A percentile compares a stretch with the other conserved stretches of the same genome.
phyloP scores from a whole-genome alignment of 2,797 vertebrate genomes.

The Zonotrichia albicollis region DNA sequence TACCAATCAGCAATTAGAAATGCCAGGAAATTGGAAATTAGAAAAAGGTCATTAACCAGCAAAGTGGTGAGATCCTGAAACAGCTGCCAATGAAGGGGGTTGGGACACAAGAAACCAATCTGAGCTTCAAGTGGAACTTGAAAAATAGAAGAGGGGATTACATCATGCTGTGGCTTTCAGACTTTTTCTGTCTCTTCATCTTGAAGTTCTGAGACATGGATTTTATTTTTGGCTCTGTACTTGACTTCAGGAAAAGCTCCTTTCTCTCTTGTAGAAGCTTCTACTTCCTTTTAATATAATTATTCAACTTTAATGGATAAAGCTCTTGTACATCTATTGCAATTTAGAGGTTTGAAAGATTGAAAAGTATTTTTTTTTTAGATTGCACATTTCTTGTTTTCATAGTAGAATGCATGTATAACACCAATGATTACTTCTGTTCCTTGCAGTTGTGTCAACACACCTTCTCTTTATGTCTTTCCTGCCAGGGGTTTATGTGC shows the following conservation, averaged over 20 bases:
- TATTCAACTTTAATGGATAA: background rate
- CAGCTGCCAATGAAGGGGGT: background rate
- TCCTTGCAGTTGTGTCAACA: background rate
- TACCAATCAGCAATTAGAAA: slow-evolving; percentile 25
- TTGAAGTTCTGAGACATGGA: background rate
- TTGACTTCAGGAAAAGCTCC: background rate
- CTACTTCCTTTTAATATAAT: background rate
- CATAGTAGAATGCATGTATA: background rate
- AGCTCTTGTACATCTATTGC: background rate
- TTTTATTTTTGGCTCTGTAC: background rate
- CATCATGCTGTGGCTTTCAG: background rate
- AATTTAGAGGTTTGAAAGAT: background rate
- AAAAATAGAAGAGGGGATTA: background rate
- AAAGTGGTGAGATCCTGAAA: slow-evolving; percentile 3
- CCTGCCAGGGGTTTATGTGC: background rate
- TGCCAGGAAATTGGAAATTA: slow-evolving; percentile 33
- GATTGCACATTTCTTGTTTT: background rate
- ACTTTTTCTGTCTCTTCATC: background rate
- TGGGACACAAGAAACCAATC: background rate
- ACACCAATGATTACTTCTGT: background rate
- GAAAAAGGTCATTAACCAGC: background rate
- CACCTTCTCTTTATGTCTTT: background rate
- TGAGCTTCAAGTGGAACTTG: background rate
- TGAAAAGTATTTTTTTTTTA: background rate
- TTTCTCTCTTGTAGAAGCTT: background rate